A percentile compares a stretch with the other conserved stretches of the same genome.
Conservation (phyloP, 2,113 vertebrate species). For the crab-eating macaque (Macaca fascicularis) region DNA sequence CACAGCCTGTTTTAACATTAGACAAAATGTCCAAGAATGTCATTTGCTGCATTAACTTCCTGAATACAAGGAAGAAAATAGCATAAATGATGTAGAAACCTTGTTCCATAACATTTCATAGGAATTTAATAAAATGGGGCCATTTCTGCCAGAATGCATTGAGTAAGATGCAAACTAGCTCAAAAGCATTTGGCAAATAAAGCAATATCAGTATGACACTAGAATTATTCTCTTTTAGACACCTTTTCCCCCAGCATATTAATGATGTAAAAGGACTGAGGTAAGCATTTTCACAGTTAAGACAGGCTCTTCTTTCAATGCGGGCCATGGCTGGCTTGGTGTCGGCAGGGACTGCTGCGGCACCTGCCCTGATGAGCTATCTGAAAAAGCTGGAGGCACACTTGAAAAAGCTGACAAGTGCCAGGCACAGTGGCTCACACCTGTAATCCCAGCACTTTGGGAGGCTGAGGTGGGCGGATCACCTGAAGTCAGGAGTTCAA, state of each 20-base stretch:
- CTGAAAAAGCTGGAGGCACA: too few species aligned
- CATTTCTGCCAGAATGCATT: accelerated
- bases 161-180: neutral
- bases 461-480: too few species aligned
- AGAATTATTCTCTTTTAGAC: neutral
- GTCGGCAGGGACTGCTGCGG: accelerated
- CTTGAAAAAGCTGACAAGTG: too few species aligned
- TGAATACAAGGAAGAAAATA: neutral
- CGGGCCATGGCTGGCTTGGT: too few species aligned
- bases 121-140: neutral
- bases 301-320: neutral
- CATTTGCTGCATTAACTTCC: neutral
- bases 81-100: neutral
- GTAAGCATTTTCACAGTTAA: neutral
- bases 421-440: too few species aligned
- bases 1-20: neutral
- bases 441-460: too few species aligned
- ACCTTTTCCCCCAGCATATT: too few species aligned
- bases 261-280: neutral
- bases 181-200: neutral
- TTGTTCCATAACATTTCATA: neutral
- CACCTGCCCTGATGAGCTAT: accelerated
- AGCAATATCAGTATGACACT: accelerated
- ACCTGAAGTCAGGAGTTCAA: too few species aligned
- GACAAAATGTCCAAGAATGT: neutral